Evolutionary conservation across 1,140 invertebrate genomes (phyloP).

Genomic region (Paracyclopina nana): DNA sequence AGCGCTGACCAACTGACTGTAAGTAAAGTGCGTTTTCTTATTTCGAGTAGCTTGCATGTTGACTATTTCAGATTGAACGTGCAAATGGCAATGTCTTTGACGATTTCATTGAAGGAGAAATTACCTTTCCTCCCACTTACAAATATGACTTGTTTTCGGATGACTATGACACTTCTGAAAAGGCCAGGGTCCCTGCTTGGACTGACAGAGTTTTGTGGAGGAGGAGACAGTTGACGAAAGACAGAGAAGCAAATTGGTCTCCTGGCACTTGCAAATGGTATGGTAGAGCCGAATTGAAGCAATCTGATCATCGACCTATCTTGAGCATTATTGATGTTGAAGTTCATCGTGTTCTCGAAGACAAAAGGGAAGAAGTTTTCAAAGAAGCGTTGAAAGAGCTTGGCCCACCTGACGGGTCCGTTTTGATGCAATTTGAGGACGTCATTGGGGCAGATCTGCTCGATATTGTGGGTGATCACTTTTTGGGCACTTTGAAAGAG

Average conservation of each 20-base stretch:
- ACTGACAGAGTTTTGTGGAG: conserved; percentile 79
- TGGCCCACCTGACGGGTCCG: conserved; percentile 86
- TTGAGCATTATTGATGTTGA: conserved; percentile 74
- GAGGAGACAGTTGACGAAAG: conserved; percentile 47
- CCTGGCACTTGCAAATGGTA: conserved; percentile 68
- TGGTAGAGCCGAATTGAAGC: conserved; percentile 79
- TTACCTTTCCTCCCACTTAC: conserved; percentile 88
- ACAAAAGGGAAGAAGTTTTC: conserved; percentile 50
- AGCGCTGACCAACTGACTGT: conserved; percentile 71
- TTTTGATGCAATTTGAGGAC: conserved; percentile 42
- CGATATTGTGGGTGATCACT: conserved; percentile 13
- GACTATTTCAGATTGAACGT: conserved; percentile 14
- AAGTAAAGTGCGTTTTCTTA: conserved; percentile 15
- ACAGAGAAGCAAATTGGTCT: conserved; percentile 41
- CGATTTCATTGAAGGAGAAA: conserved; percentile 76
- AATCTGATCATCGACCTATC: conserved; percentile 92
- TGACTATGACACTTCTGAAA: conserved; percentile 98
- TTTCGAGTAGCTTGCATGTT: background rate
- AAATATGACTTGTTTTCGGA: conserved; percentile 98
- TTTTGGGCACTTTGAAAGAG: conserved; percentile 5
- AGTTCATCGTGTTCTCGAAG: conserved; percentile 49
- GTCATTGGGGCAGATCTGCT: background rate
- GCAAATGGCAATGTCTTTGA: conserved; percentile 38
- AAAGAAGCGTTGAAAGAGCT: conserved; percentile 60
- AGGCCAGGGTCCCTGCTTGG: conserved; percentile 88